Base-by-base conservation (phyloP, 2,888 invertebrate genomes). In the Toxonevra muliebris region DNA sequence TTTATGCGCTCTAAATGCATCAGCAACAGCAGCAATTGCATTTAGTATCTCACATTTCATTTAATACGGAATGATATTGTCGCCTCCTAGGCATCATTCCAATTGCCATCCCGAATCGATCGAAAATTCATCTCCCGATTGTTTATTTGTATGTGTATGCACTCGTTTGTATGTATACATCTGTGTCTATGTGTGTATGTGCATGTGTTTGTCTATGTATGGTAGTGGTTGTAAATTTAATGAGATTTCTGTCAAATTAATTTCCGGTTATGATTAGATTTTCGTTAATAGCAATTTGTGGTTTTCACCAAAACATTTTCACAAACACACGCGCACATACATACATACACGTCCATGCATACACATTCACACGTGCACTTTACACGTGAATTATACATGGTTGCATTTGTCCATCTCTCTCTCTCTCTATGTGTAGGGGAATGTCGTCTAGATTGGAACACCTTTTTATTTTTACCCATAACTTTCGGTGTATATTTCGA, bases 251-350 rank as follows among this genome's bases (percentile, higher is more conserved):
- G 84, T 84, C 84, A 84, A 84, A 84, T 84, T 84, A 84, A 84
- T 84, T 84, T 84, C 84, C 84, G 84, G 84, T 83, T 82, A 84
- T 84, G 84, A 84, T 84, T 84, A 84, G 84, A 84, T 84, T 84
- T 83, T 82, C 81, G 81, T 81, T 83, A 83, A 84, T 83, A 81
- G 83, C 84, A 84, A 84, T 84, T 84, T 84, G 83, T 77, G 84
- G 84, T 81, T 81, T 82, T 77, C 76, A 75, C 75, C 72, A 69
- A 72, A 69, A 61, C 55, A 63, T 63, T 43, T 42, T 19, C 40
- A 62, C 42, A 48, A 13, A 5, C 19, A 13, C 41, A 65, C 42
- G 17, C 50, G 30, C 54, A 61, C 45, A 57, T 53, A 55, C 20
- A 58, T 53, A 61, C 40, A 54, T 52, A 58, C 17, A 43, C 54